A percentile compares a stretch with the other conserved stretches of the same genome.
phyloP scores from a whole-genome alignment of 1,140 invertebrate species.

The Heliothis virescens region DNA sequence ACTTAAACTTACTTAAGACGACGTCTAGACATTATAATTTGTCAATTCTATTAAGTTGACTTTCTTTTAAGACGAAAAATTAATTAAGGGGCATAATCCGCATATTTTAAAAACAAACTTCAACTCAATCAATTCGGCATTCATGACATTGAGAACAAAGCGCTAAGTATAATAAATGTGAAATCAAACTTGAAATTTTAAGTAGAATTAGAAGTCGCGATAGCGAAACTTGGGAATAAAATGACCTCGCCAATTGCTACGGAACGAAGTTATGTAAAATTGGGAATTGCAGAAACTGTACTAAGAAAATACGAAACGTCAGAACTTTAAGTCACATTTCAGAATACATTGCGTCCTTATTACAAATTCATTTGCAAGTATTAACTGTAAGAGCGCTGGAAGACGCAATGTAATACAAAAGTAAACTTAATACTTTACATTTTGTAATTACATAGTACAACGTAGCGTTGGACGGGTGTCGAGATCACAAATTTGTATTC shows the following conservation, averaged over 20 bases:
- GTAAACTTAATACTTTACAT: conserved; percentile 26
- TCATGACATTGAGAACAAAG: conserved; percentile 21
- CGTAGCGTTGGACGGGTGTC: conserved; percentile 56
- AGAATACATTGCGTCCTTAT: conserved; percentile 27
- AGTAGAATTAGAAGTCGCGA: conserved; percentile 38
- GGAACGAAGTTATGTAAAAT: conserved; percentile 33
- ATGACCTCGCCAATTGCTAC: conserved; percentile 48
- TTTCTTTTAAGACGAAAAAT: not conserved
- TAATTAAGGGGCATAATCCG: conserved; percentile 3
- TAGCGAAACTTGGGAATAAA: conserved; percentile 26
- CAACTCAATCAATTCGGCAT: conserved; percentile 15
- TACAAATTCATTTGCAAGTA: conserved; percentile 28
- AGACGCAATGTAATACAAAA: conserved; percentile 37
- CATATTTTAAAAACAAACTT: conserved; percentile 33
- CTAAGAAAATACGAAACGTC: conserved; percentile 29
- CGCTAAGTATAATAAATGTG: conserved; percentile 28
- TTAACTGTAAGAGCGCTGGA: not conserved
- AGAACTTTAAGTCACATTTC: conserved; percentile 35
- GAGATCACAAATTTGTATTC: conserved; percentile 78
- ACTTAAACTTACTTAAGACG: not conserved
- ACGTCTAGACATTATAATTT: conserved; percentile 21
- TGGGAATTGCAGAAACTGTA: conserved; percentile 29
- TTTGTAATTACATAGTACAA: conserved; percentile 49
- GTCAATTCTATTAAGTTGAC: not conserved
- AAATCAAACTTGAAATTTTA: conserved; percentile 50